A percentile compares a stretch with the other conserved stretches of the same genome.
Evolutionary conservation across 2,888 invertebrate genomes (phyloP).

Genomic region (Phymatocera aterrima): DNA sequence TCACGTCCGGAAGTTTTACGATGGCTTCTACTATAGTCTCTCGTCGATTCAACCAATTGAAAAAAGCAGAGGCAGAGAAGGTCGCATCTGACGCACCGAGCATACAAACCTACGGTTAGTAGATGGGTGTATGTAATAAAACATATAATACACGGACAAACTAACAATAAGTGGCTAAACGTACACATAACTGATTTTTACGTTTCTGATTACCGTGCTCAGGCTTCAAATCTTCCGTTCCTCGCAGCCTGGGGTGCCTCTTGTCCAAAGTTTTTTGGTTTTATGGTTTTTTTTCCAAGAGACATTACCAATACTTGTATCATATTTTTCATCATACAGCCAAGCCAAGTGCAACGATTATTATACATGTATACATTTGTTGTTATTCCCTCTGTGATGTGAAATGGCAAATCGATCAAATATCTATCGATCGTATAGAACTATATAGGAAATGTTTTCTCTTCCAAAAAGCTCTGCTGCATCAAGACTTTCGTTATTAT

Average conservation of each 20-base stretch:
- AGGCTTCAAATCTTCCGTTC: constrained; percentile 21
- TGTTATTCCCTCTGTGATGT: too few species aligned
- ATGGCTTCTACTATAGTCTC: not conserved
- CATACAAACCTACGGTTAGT: constrained; percentile 36
- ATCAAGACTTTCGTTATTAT: too few species aligned
- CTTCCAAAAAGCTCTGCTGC: too few species aligned
- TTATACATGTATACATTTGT: too few species aligned
- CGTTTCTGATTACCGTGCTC: constrained; percentile 40
- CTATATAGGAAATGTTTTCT: too few species aligned
- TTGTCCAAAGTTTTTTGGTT: not conserved
- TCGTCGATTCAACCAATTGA: constrained; percentile 38
- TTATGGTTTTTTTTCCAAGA: not conserved
- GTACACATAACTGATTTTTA: constrained; percentile 45
- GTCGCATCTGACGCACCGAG: constrained; percentile 42
- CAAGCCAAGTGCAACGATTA: too few species aligned
- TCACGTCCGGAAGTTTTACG: constrained; percentile 9
- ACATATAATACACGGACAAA: constrained; percentile 16
- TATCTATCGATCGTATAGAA: too few species aligned
- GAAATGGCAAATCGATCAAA: too few species aligned
- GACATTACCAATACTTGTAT: too few species aligned
- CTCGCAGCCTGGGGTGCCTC: constrained; percentile 7
- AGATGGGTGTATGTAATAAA: too few species aligned
- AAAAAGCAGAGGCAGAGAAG: constrained; percentile 37
- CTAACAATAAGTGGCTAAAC: constrained; percentile 45
- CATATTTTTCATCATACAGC: too few species aligned